phyloP scores from a whole-genome alignment of 1,140 invertebrate genomes.

The Brachionus asplanchnoidis region DNA sequence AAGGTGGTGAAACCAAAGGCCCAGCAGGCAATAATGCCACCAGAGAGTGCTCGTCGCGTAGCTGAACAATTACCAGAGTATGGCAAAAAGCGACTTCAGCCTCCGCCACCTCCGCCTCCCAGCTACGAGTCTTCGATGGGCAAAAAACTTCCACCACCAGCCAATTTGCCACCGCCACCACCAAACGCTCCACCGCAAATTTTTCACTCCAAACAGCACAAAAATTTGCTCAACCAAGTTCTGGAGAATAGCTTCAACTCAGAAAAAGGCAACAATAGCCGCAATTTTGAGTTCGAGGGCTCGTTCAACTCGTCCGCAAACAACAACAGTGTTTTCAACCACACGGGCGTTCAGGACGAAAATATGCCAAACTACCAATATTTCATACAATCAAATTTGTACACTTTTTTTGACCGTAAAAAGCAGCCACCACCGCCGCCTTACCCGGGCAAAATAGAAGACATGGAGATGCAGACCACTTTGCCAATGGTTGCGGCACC shows the following conservation, averaged over 20 bases:
- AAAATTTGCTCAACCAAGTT: slow-evolving; percentile 9
- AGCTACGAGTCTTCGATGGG: slow-evolving; percentile 6
- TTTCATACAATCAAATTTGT: slow-evolving; percentile 29
- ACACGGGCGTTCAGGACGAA: neutral
- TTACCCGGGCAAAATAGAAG: neutral
- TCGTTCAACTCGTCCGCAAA: slow-evolving; percentile 5
- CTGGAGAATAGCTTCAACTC: slow-evolving; percentile 22
- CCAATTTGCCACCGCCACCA: neutral
- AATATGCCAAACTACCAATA: neutral
- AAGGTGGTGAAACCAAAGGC: neutral
- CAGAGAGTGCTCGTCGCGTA: neutral
- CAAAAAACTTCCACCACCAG: neutral
- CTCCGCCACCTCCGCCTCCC: neutral
- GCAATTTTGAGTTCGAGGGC: neutral
- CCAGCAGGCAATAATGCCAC: neutral
- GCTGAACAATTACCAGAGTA: neutral
- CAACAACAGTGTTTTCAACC: slow-evolving; percentile 30
- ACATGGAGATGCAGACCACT: neutral
- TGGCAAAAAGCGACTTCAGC: neutral
- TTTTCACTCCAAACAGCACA: neutral
- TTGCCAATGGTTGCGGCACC: neutral
- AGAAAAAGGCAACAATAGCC: neutral
- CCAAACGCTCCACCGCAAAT: slow-evolving; percentile 30
- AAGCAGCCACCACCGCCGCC: slow-evolving; percentile 22
- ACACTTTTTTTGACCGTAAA: slow-evolving; percentile 14